Conservation (phyloP, 2,888 invertebrate species). For the Hemistola chrysoprasaria region DNA sequence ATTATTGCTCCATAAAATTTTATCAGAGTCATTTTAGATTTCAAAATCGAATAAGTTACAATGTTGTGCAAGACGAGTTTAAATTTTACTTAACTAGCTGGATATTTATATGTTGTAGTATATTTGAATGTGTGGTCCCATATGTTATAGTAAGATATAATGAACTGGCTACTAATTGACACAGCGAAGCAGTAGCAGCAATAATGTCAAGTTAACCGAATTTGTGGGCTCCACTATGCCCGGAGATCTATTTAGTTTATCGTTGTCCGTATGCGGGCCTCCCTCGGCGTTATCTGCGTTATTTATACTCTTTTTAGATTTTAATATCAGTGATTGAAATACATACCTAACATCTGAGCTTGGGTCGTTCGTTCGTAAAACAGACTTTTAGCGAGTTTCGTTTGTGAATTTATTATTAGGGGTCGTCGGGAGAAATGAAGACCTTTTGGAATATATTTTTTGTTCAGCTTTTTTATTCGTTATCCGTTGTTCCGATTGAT, state of each 20-base stretch:
- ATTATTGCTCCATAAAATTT: slow-evolving; percentile 13
- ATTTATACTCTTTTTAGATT: slow-evolving; percentile 25
- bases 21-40: slow-evolving; percentile 18
- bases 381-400: not conserved
- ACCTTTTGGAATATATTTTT: too few relatives aligned
- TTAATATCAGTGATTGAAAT: slow-evolving; percentile 17
- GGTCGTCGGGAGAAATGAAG: not conserved
- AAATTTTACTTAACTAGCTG: slow-evolving; percentile 31
- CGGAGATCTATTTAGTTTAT: slow-evolving; percentile 43
- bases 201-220: slow-evolving; percentile 54
- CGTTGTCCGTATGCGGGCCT: slow-evolving; percentile 41
- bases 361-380: not conserved
- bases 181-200: slow-evolving; percentile 40
- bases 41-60: slow-evolving; percentile 23
- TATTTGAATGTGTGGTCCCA: slow-evolving; percentile 38
- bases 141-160: slow-evolving; percentile 32
- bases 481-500: too few relatives aligned
- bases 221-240: slow-evolving; percentile 47
- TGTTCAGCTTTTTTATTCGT: too few relatives aligned
- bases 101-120: slow-evolving; percentile 11
- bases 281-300: slow-evolving; percentile 24
- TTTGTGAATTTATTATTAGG: not conserved
- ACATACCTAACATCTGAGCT: slow-evolving; percentile 3
- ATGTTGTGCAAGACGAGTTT: slow-evolving; percentile 25
- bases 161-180: slow-evolving; percentile 60